Evolutionary conservation across 2,113 vertebrate species (phyloP), one percentile per base, ranked within the genome.

Genomic region (Trogon melanurus): DNA sequence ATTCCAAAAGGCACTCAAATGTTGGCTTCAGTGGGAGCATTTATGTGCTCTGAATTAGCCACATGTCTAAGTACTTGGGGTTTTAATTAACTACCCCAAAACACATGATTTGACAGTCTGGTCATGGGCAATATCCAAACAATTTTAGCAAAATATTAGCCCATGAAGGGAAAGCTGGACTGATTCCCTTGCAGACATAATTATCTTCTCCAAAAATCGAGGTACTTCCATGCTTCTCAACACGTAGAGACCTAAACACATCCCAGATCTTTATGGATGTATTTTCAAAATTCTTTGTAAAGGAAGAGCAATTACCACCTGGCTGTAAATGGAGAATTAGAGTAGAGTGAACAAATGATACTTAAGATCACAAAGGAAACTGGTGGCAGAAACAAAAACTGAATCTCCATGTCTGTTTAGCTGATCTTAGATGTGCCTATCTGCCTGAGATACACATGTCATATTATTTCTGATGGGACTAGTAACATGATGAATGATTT

Each of bases 1-100:
- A 50, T 72, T 93, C 70, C 57, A 67, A 38, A 81, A 93, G n/a
- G 27, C 20, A 86, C 56, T 73, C 44, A 66, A 56, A 76, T 44
- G 10, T 51, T 80, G 38, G 26, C 65, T 95, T 72, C 50, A 84
- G 2, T 34, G 41, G 62, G 48, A 76, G 15, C 25, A 13, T 64
- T 92, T 67, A 65, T 26, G 36, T 34, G 53, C 54, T 75, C 9
- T 29, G 51, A 94, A 87, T 76, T 65, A 90, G 23, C 34, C 47
- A 76, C 70, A 65, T 58, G 32, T 11, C 23, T 56, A 72, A 83
- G 34, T 84, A 30, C 54, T 81, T 50, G 20, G 57, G 56, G 36
- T 21, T 71, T 88, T 93, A 93, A 93, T 93, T 84, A 83, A 5
- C 44, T 79, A 11, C 71, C 30, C 67, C 29, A 88, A 91, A 91